phyloP scores from a whole-genome alignment of 2,888 invertebrate genomes.

The Neria commutata region DNA sequence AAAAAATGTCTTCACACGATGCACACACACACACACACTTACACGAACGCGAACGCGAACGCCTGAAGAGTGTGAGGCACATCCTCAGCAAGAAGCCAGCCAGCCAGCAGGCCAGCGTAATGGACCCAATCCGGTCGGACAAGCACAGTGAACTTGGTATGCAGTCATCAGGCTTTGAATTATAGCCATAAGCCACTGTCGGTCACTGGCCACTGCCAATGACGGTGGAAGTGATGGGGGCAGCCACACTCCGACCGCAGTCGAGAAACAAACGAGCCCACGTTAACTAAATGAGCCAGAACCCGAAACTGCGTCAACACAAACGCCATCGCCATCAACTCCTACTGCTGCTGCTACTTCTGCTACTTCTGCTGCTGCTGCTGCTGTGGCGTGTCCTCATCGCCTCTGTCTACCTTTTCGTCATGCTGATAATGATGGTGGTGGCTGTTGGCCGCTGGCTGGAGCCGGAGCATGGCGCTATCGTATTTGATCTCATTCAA shows the following conservation, averaged over 20 bases:
- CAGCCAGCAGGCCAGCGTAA: constrained; percentile 6
- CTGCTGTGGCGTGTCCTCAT: constrained; percentile 1
- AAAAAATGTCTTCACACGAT: constrained; percentile 8
- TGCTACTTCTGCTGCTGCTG: constrained; percentile 23
- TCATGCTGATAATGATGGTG: constrained; percentile 28
- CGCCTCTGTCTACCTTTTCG: constrained; percentile 18
- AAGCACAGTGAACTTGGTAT: constrained; percentile 37
- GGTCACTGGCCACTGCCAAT: constrained; percentile 31
- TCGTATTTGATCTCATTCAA: constrained; percentile 57
- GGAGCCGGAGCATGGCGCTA: constrained; percentile 49
- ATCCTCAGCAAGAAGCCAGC: constrained; percentile 8
- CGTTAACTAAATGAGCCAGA: neutral
- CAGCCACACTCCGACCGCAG: constrained; percentile 1
- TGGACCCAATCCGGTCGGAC: neutral
- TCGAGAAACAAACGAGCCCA: constrained; percentile 7
- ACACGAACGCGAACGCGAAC: neutral
- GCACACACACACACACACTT: neutral
- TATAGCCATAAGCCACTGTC: constrained; percentile 48
- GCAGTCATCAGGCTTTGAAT: constrained; percentile 55
- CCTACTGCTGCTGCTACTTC: neutral
- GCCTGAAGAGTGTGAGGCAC: neutral
- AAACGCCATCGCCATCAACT: constrained; percentile 28
- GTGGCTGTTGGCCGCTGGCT: constrained; percentile 19
- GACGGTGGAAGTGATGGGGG: constrained; percentile 21
- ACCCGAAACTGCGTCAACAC: constrained; percentile 29